A percentile compares a stretch with the other conserved stretches of the same genome.
phyloP scores from a whole-genome alignment of 1,140 invertebrate genomes.

The Scaptomyza hsui region DNA sequence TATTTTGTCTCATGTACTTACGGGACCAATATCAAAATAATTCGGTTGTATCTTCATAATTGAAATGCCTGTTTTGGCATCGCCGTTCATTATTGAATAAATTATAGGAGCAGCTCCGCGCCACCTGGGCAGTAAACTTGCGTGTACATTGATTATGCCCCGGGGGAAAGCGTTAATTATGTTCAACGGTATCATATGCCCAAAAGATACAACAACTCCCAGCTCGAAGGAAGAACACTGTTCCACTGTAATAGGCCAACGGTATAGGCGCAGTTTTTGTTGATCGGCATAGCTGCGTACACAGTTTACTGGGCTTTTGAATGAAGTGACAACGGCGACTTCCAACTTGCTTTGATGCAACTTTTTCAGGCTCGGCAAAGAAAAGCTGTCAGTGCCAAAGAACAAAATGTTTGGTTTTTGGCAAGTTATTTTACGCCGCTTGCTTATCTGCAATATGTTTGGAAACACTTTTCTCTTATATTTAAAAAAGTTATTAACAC shows the following conservation, averaged over 20 bases:
- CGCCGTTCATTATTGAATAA: slow-evolving; percentile 90
- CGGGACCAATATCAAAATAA: slow-evolving; percentile 93
- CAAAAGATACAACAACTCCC: slow-evolving; percentile 90
- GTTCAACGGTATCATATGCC: slow-evolving; percentile 87
- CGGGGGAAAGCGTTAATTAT: slow-evolving; percentile 88
- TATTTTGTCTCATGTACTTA: slow-evolving; percentile 42
- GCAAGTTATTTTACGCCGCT: slow-evolving; percentile 6
- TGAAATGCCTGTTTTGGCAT: slow-evolving; percentile 92
- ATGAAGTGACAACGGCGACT: slow-evolving; percentile 86
- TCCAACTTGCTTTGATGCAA: neutral
- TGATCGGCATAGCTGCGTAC: slow-evolving; percentile 80
- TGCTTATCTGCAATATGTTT: neutral
- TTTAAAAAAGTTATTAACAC: slow-evolving; percentile 54
- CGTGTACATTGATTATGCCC: slow-evolving; percentile 96
- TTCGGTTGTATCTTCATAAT: slow-evolving; percentile 95
- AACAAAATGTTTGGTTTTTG: slow-evolving; percentile 85
- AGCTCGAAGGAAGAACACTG: slow-evolving; percentile 85
- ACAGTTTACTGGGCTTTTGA: slow-evolving; percentile 85
- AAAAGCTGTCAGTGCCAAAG: slow-evolving; percentile 89
- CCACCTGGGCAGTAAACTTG: slow-evolving; percentile 95
- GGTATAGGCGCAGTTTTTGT: slow-evolving; percentile 85
- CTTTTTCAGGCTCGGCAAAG: slow-evolving; percentile 86
- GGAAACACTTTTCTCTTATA: slow-evolving; percentile 59
- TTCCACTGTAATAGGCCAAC: slow-evolving; percentile 85
- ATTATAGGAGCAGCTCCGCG: slow-evolving; percentile 89